Evolutionary conservation across 2,113 vertebrate species (phyloP).

Genomic region (Mola mola): DNA sequence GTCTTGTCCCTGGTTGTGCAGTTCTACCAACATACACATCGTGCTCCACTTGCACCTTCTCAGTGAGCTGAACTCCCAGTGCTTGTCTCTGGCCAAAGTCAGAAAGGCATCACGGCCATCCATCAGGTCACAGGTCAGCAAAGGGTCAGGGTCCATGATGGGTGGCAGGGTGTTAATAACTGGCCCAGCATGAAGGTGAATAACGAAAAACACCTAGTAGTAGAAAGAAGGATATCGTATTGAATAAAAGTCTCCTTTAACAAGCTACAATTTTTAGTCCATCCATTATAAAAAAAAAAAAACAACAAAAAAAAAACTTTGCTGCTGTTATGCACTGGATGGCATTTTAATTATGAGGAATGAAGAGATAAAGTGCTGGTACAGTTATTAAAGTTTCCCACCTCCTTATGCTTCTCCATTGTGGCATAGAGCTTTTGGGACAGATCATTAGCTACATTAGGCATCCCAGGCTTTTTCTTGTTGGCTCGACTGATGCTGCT

Average conservation of each 20-base stretch:
- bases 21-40: slow-evolving; percentile 97
- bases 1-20: slow-evolving; percentile 98
- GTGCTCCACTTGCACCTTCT: slow-evolving; percentile 97
- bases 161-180: slow-evolving; percentile 93
- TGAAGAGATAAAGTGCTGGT: neutral
- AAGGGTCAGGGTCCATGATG: slow-evolving; percentile 93
- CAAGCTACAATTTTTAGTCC: neutral
- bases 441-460: slow-evolving; percentile 96
- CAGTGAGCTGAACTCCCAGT: slow-evolving; percentile 98
- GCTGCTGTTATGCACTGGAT: neutral
- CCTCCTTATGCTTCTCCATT: slow-evolving; percentile 99
- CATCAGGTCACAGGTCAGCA: slow-evolving; percentile 96
- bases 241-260: neutral
- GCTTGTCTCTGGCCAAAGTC: slow-evolving; percentile 95
- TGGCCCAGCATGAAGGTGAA: slow-evolving; percentile 93
- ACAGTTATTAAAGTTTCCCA: slow-evolving; percentile 55
- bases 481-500: slow-evolving; percentile 97
- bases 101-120: slow-evolving; percentile 97
- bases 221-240: too few relatives aligned
- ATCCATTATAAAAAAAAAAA: neutral
- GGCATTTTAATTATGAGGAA: neutral
- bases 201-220: slow-evolving; percentile 95
- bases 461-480: slow-evolving; percentile 99
- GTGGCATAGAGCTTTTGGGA: slow-evolving; percentile 98
- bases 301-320: neutral